phyloP scores from a whole-genome alignment of 2,888 invertebrate species.

The Cheilosia vernalis region DNA sequence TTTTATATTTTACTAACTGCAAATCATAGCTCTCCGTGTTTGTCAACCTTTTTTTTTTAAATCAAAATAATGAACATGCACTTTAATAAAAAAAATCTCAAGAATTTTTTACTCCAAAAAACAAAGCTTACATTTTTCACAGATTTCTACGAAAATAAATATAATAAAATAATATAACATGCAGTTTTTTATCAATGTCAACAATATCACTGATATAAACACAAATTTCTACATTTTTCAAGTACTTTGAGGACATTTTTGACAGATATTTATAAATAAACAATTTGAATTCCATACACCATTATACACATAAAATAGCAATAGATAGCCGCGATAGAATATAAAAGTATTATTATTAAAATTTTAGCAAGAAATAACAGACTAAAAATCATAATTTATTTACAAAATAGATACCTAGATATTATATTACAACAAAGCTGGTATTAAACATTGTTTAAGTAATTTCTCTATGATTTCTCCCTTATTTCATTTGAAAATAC shows the following conservation, averaged over 20 bases:
- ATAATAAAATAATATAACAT: conserved; percentile 3
- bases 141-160: conserved; percentile 32
- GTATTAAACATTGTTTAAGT: conserved; percentile 47
- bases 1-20: conserved; percentile 3
- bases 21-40: conserved; percentile 20
- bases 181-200: conserved; percentile 3
- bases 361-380: conserved; percentile 7
- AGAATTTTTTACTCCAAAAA: not conserved
- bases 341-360: conserved; percentile 51
- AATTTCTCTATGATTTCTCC: conserved; percentile 20
- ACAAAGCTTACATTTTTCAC: conserved; percentile 30
- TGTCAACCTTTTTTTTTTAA: not conserved
- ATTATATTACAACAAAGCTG: conserved; percentile 7
- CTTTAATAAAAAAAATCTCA: not conserved
- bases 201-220: conserved; percentile 14
- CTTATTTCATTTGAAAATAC: conserved; percentile 32
- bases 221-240: not conserved
- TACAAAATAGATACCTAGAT: conserved; percentile 18
- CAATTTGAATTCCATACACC: conserved; percentile 19
- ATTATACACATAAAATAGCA: conserved; percentile 18
- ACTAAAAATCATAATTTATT: conserved; percentile 62
- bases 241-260: conserved; percentile 19
- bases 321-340: conserved; percentile 62
- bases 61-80: not conserved
- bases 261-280: conserved; percentile 36